Conservation (phyloP, 2,113 vertebrate species). For the Poeciliopsis turrubarensis region DNA sequence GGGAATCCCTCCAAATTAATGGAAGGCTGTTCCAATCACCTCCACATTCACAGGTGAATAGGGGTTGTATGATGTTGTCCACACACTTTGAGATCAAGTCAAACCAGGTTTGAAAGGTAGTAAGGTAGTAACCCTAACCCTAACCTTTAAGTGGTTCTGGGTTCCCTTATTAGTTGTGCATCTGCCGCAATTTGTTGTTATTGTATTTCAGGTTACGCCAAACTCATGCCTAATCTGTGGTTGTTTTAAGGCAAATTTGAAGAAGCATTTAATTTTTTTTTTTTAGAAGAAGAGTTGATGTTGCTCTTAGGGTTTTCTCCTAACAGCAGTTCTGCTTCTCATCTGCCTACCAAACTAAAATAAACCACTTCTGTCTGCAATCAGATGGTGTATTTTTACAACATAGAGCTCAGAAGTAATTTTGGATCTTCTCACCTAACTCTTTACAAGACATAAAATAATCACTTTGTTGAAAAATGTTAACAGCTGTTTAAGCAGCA, state of each 20-base stretch:
- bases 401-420: background rate
- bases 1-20: too few species aligned
- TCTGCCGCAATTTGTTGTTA: too few species aligned
- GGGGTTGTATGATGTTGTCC: too few species aligned
- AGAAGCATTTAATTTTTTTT: background rate
- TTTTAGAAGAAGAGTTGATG: background rate
- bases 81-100: too few species aligned
- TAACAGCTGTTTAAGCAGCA: background rate
- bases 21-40: too few species aligned
- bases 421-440: background rate
- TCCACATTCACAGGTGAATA: too few species aligned
- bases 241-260: background rate
- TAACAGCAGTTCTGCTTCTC: background rate
- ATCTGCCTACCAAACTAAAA: background rate
- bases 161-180: too few species aligned
- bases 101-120: too few species aligned
- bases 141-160: too few species aligned
- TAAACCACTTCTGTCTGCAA: background rate
- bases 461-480: background rate
- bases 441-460: conserved; percentile 2
- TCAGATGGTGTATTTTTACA: background rate
- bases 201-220: too few species aligned
- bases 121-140: too few species aligned
- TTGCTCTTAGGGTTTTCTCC: background rate
- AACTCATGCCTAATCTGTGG: too few species aligned